Percentiles rank a stretch among this genome's conserved stretches.
These are phyloP conservation scores for Apomyelois bistriatella DNA, from an alignment of 2,888 invertebrate species.

Conservation along the genomic window DNA sequence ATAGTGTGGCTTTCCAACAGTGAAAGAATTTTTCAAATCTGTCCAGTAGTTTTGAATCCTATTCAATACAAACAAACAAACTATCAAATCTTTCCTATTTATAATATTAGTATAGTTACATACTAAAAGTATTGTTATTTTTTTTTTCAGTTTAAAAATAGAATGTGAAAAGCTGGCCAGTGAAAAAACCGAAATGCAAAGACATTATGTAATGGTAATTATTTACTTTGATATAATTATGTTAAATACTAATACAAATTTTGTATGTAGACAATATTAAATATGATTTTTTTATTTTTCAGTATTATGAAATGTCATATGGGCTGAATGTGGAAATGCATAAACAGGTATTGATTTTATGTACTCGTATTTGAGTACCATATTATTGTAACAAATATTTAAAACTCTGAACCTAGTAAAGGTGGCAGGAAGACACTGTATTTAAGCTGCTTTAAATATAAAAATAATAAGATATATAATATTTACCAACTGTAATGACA, in stretches of 20 bases:
- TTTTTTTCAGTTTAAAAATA: slow-evolving; percentile 90
- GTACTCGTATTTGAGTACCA: no score
- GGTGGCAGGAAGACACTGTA: no score
- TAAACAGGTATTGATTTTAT: slow-evolving; percentile 86
- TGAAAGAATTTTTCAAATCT: no score
- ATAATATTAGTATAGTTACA: neutral
- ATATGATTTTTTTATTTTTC: slow-evolving; percentile 55
- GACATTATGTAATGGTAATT: slow-evolving; percentile 98
- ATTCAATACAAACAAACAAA: no score
- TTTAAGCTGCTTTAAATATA: no score
- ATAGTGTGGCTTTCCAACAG: no score
- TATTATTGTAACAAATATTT: no score
- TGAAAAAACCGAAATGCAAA: slow-evolving; percentile 99
- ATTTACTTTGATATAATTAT: slow-evolving; percentile 19
- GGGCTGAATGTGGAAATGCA: slow-evolving; percentile 97
- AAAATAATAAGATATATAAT: no score
- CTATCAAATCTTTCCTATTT: no score
- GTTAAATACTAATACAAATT: neutral
- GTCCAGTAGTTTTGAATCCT: no score
- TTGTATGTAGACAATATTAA: neutral
- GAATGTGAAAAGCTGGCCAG: slow-evolving; percentile 98
- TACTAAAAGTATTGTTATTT: neutral
- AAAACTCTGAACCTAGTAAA: no score
- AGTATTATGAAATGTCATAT: slow-evolving; percentile 98
- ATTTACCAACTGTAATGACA: no score